phyloP scores from a whole-genome alignment of 2,888 invertebrate genomes.

The Drosophila glabriapex region DNA sequence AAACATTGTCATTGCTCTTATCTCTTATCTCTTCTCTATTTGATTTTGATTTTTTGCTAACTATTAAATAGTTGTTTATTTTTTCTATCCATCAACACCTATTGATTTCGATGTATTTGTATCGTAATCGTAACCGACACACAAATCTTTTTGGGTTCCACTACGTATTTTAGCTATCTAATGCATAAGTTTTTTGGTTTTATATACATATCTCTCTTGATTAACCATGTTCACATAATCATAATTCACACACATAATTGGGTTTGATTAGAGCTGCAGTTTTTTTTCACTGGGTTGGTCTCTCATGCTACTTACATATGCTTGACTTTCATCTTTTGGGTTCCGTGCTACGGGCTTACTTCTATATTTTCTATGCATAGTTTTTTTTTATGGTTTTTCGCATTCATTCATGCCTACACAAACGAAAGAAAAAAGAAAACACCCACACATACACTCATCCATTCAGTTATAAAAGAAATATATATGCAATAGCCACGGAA shows the following conservation, averaged over 20 bases:
- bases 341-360: slow-evolving; percentile 37
- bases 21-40: slow-evolving; percentile 28
- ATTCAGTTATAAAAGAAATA: slow-evolving; percentile 73
- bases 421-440: slow-evolving; percentile 18
- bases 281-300: slow-evolving; percentile 47
- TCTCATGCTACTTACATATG: slow-evolving; percentile 42
- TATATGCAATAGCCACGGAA: slow-evolving; percentile 84
- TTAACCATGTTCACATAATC: slow-evolving; percentile 41
- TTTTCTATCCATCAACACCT: slow-evolving; percentile 2
- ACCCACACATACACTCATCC: slow-evolving; percentile 51
- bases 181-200: slow-evolving; percentile 33
- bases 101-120: slow-evolving; percentile 32
- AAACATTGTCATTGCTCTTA: slow-evolving; percentile 49
- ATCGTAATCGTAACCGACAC: slow-evolving; percentile 44
- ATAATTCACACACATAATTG: slow-evolving; percentile 14
- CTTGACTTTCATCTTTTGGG: slow-evolving; percentile 52
- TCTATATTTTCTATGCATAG: slow-evolving; percentile 8
- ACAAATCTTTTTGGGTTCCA: slow-evolving; percentile 23
- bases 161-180: slow-evolving; percentile 47
- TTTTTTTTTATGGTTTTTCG: slow-evolving; percentile 35
- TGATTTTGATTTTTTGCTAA: slow-evolving; percentile 45
- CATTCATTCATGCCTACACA: slow-evolving; percentile 50
- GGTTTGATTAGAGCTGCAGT: slow-evolving; percentile 26
- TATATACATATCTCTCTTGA: slow-evolving; percentile 29
- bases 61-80: slow-evolving; percentile 28